phyloP scores from a whole-genome alignment of 2,888 invertebrate species.

The Agrotis segetum region DNA sequence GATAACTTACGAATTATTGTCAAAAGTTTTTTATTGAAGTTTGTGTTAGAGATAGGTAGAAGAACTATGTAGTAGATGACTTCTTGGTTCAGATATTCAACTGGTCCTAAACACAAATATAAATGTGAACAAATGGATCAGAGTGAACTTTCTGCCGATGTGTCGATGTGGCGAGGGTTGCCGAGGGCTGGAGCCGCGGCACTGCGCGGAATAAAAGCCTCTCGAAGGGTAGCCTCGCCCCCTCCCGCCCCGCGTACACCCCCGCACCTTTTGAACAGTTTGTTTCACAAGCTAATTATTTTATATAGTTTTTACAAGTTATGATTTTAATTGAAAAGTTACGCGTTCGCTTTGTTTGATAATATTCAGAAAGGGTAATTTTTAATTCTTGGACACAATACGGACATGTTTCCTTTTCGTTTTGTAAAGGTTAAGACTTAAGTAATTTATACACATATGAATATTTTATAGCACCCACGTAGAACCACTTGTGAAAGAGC shows the following conservation, averaged over 20 bases:
- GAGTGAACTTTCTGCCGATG: conserved; percentile 27
- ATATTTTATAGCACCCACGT: conserved; percentile 7
- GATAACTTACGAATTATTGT: too few relatives aligned
- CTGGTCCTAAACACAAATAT: too few relatives aligned
- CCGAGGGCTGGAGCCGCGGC: conserved; percentile 30
- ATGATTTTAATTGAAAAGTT: conserved; percentile 45
- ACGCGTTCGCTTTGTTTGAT: not conserved
- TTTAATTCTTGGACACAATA: not conserved
- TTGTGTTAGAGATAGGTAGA: too few relatives aligned
- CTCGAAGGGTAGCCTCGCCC: conserved; percentile 41
- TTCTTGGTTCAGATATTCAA: too few relatives aligned
- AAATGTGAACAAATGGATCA: not conserved
- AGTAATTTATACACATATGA: conserved; percentile 18
- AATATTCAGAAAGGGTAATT: not conserved
- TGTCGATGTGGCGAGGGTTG: not conserved
- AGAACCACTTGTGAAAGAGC: not conserved
- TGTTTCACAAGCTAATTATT: conserved; percentile 53
- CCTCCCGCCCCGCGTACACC: not conserved
- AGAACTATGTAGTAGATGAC: too few relatives aligned
- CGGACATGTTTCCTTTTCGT: not conserved
- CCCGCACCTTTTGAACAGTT: conserved; percentile 24
- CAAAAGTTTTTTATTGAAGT: too few relatives aligned
- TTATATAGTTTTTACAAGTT: conserved; percentile 52
- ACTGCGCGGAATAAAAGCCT: conserved; percentile 43
- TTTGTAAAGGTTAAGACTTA: conserved; percentile 26